A percentile compares a stretch with the other conserved stretches of the same genome.
phyloP scores from a whole-genome alignment of 2,113 vertebrate species.

The Mystacornis crossleyi region DNA sequence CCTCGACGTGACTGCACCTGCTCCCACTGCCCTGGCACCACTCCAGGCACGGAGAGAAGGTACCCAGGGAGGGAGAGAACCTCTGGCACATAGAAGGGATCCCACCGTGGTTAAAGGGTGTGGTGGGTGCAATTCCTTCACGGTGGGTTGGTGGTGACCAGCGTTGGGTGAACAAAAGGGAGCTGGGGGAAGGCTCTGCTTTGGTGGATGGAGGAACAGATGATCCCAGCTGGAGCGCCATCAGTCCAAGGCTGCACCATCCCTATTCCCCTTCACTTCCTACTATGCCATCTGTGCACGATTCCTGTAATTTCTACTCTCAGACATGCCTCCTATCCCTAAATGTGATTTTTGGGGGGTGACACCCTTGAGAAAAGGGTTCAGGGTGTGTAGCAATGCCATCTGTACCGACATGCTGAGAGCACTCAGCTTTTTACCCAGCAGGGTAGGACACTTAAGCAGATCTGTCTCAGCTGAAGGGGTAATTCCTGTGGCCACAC shows the following conservation, averaged over 20 bases:
- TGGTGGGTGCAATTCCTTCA: not conserved
- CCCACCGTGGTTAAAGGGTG: not conserved
- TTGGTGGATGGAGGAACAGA: not conserved
- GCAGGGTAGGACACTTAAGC: not conserved
- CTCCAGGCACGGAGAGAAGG: not conserved
- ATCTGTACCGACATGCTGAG: accelerated
- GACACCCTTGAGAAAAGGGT: not conserved
- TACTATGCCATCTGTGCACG: accelerated
- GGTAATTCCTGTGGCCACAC: not conserved
- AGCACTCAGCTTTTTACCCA: not conserved
- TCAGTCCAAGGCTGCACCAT: not conserved
- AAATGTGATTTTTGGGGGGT: not conserved
- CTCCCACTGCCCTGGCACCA: accelerated
- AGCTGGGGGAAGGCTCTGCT: not conserved
- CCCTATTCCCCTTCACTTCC: not conserved
- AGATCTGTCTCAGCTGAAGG: not conserved
- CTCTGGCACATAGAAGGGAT: not conserved
- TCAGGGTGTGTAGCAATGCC: not conserved
- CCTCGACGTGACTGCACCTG: not conserved
- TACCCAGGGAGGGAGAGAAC: not conserved
- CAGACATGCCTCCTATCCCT: accelerated
- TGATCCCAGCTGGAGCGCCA: not conserved
- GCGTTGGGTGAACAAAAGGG: not conserved
- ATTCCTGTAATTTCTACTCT: not conserved
- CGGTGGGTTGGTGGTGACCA: not conserved